phyloP scores from a whole-genome alignment of 2,888 invertebrate genomes.

The Hesperia comma region DNA sequence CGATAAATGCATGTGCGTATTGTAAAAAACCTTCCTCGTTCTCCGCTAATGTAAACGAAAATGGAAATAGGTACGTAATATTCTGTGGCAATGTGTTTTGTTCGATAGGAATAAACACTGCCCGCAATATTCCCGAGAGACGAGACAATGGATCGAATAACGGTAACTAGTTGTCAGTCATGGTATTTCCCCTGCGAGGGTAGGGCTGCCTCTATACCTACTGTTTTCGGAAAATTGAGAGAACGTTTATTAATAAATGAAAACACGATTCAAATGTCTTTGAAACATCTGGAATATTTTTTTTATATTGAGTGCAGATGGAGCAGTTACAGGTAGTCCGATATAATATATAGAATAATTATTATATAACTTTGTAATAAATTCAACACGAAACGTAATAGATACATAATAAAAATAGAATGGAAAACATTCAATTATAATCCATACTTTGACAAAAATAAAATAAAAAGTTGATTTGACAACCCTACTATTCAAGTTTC shows the following conservation, averaged over 20 bases:
- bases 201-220: slow-evolving; percentile 11
- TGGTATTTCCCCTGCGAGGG: slow-evolving; percentile 46
- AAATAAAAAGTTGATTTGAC: neutral
- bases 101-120: slow-evolving; percentile 35
- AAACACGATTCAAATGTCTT: no score
- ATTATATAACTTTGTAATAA: no score
- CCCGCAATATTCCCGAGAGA: slow-evolving; percentile 41
- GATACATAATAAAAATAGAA: no score
- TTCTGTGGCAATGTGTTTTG: slow-evolving; percentile 28
- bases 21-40: neutral
- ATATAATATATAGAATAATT: no score
- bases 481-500: slow-evolving; percentile 17
- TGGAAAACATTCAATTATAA: no score
- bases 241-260: neutral
- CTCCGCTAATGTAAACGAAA: slow-evolving; percentile 6
- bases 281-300: no score
- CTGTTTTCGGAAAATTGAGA: neutral
- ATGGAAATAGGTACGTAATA: slow-evolving; percentile 18
- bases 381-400: no score
- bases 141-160: slow-evolving; percentile 46
- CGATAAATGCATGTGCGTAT: no score
- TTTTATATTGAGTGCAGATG: no score
- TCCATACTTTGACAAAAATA: no score
- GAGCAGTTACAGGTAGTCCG: no score
- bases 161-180: slow-evolving; percentile 44